A percentile compares a stretch with the other conserved stretches of the same genome.
These are phyloP conservation scores for Cotesia vestalis DNA, from an alignment of 1,140 invertebrate species.

Conservation along the genomic window DNA sequence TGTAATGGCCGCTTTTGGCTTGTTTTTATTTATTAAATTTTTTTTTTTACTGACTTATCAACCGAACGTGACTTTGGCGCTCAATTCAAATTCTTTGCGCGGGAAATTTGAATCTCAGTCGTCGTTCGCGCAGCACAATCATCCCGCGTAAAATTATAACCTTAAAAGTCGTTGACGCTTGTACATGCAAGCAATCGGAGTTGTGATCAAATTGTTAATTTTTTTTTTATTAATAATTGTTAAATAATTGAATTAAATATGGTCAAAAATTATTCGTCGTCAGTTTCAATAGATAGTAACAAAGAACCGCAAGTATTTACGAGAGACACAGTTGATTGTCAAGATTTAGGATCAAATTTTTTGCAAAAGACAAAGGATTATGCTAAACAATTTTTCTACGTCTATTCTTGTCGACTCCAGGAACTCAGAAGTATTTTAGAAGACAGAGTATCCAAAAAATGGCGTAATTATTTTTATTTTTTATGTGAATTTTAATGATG, in stretches of 20 bases:
- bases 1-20: neutral
- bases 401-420: conserved; percentile 31
- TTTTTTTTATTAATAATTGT: neutral
- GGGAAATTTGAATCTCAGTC: too few species aligned
- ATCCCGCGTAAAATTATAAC: too few species aligned
- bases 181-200: too few species aligned
- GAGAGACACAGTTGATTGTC: conserved; percentile 24
- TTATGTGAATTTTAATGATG: neutral
- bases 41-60: too few species aligned
- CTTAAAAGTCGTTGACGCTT: too few species aligned
- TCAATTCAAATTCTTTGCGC: too few species aligned
- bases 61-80: too few species aligned
- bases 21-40: too few species aligned
- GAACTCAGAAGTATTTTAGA: conserved; percentile 28
- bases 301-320: conserved; percentile 18
- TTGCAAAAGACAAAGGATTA: conserved; percentile 22
- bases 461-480: conserved; percentile 28
- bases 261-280: conserved; percentile 6
- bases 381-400: conserved; percentile 40
- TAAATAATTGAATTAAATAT: conserved; percentile 21
- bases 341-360: conserved; percentile 27
- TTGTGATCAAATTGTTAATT: too few species aligned
- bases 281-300: conserved; percentile 14
- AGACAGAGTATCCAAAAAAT: conserved; percentile 30
- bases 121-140: too few species aligned